Evolutionary conservation across 2,113 vertebrate species (phyloP), one percentile per base, ranked within the genome.

Genomic region (Tricholaema leucomelas): DNA sequence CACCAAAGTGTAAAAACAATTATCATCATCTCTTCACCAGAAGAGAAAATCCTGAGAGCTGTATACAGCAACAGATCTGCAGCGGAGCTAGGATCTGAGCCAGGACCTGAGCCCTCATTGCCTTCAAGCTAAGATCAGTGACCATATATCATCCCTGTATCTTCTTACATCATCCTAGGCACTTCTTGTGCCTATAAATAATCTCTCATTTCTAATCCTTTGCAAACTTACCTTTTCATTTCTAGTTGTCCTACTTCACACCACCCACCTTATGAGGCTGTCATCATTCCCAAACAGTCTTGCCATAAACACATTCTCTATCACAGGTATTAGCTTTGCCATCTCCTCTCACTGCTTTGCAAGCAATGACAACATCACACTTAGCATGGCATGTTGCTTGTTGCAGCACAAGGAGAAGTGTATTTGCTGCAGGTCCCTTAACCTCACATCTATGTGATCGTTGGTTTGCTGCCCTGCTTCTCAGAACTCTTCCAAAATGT

Each of bases 371-470:
- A 66, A 63, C 46, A 14, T 13, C 52, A n/a, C 18, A 4, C 36
- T 76, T 64, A 30, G 30, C 71, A 52, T 0, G 2, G 28, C 58
- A 44, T 3, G 11, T 74, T 3, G 10, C 58, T 55, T 69, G 28
- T 66, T 44, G 38, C 0, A 0, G 25, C n/a, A 50, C 25, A 75
- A 40, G 28, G 20, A n/a, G 15, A 64, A 79, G 13, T 2, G 0
- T 28, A 74, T 46, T 21, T 63, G 24, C 8, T 75, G 42, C 30
- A 81, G 10, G 69, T 56, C 27, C 61, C 33, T 78, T 44, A 44
- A 27, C 31, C 87, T 58, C 33, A 56, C 42, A 71, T 12, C 58
- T 31, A 52, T 12, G 3, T 2, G 5, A 18, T 8, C 67, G 65
- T 85, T 35, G 10, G 20, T 82, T 74, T 64, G 46, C 60, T 56